phyloP scores from a whole-genome alignment of 2,797 vertebrate species.

The Syncerus caffer region DNA sequence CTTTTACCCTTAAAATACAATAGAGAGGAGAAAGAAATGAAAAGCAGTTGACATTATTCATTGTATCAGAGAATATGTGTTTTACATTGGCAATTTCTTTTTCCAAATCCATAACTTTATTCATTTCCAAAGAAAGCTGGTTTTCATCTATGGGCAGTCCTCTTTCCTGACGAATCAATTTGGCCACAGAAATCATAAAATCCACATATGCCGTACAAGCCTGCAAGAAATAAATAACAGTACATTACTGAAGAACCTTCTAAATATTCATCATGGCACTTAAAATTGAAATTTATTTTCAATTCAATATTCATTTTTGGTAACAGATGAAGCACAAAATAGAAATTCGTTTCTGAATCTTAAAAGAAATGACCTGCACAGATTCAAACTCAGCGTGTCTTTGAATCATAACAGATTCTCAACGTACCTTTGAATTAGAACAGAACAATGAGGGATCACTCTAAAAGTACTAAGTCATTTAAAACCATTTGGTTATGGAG shows the following conservation, averaged over 20 bases:
- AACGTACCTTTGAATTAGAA: background rate
- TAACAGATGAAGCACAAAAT: slow-evolving; percentile 15
- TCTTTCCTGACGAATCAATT: slow-evolving; percentile 90
- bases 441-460: background rate
- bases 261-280: background rate
- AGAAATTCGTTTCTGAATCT: background rate
- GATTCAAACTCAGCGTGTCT: background rate
- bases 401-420: background rate
- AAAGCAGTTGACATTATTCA: slow-evolving; percentile 23
- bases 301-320: slow-evolving; percentile 9
- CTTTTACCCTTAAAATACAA: slow-evolving; percentile 34
- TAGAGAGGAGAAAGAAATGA: background rate
- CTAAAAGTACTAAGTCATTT: background rate
- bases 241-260: background rate
- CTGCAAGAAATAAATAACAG: slow-evolving; percentile 79
- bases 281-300: background rate
- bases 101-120: slow-evolving; percentile 90
- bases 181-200: slow-evolving; percentile 93
- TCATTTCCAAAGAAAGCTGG: slow-evolving; percentile 85
- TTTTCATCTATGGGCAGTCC: slow-evolving; percentile 81
- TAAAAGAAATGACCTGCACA: slow-evolving; percentile 19
- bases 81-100: slow-evolving; percentile 96
- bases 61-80: slow-evolving; percentile 42
- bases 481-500: background rate
- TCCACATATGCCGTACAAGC: slow-evolving; percentile 91